These are phyloP conservation scores for Elegia similella DNA, from an alignment of 2,888 invertebrate genomes.

Conservation along the genomic window DNA sequence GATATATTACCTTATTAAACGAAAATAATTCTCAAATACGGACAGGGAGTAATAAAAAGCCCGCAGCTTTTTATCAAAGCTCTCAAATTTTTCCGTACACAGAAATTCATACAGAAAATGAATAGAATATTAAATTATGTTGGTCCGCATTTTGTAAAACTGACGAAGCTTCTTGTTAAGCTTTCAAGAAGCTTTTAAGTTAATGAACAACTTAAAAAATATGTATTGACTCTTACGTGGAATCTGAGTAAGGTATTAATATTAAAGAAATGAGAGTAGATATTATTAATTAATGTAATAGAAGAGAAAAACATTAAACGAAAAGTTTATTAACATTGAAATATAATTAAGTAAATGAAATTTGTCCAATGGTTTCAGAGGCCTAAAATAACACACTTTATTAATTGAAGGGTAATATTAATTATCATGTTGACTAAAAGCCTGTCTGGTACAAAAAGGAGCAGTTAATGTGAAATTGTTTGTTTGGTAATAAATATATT, in stretches of 20 bases:
- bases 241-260: constrained; percentile 47
- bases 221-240: constrained; percentile 66
- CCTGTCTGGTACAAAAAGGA: background rate
- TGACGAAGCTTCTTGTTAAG: constrained; percentile 77
- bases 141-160: constrained; percentile 74
- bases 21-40: constrained; percentile 34
- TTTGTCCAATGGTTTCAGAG: background rate
- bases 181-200: constrained; percentile 79
- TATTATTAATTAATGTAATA: constrained; percentile 1
- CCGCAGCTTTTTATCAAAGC: constrained; percentile 52
- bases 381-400: constrained; percentile 4
- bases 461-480: no score
- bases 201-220: constrained; percentile 76
- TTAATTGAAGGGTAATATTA: constrained; percentile 9
- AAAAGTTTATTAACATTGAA: background rate
- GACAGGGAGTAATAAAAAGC: constrained; percentile 39
- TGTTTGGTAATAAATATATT: no score
- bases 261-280: constrained; percentile 20
- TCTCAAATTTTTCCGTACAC: constrained; percentile 59
- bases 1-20: constrained; percentile 15
- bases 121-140: constrained; percentile 80
- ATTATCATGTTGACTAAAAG: background rate
- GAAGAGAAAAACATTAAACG: background rate
- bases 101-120: constrained; percentile 75
- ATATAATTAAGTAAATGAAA: constrained; percentile 6